Base-by-base conservation (phyloP, 1,140 invertebrate species). In the Drosophila arizonae region DNA sequence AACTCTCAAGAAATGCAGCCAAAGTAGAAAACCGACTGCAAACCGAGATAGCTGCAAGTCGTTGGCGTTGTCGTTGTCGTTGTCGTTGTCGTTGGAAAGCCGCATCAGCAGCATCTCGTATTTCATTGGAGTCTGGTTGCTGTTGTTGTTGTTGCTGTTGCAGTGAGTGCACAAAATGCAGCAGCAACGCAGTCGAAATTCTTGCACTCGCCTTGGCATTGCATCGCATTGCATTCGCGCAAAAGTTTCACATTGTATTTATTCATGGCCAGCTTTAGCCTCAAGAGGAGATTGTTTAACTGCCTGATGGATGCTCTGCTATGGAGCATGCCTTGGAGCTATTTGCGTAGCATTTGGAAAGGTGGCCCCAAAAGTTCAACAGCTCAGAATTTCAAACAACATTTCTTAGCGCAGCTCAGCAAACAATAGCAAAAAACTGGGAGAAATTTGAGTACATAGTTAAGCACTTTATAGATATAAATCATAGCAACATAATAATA, bases 1-100 rank as follows among this genome's bases (percentile, higher is more conserved):
- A 88, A 87, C 65, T 57, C 73, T 67, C 54, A 70, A 79, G 82
- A 76, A 84, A 84, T 82, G 76, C 71, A 66, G 60, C 73, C 60
- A 52, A 67, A 74, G 76, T 79, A 76, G 82, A 82, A 82, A 87
- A 81, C 60, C 55, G 45, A 68, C 78, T 76, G 72, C 56, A 65
- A 39, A 52, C 50, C 52, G 28, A 66, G 60, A 43, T 50, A 24
- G 65, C 50, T 57, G 55, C 39, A 15, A 45, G 41, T 36, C 55
- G 64, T 69, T 33, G 60, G 41, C 54, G 55, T 57, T 60, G 66
- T 36, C 41, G 67, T 69, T 81, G 60, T 24, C 21, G 67, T 69
- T 81, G 60, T 24, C 21, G 55, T 57, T 60, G 66, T 36, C 41
- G 67, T 69, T 81, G 60, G 64, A 80, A 80, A 80, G 78, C 78